Conservation (phyloP, 2,888 invertebrate species). For the Dione vanillae region DNA sequence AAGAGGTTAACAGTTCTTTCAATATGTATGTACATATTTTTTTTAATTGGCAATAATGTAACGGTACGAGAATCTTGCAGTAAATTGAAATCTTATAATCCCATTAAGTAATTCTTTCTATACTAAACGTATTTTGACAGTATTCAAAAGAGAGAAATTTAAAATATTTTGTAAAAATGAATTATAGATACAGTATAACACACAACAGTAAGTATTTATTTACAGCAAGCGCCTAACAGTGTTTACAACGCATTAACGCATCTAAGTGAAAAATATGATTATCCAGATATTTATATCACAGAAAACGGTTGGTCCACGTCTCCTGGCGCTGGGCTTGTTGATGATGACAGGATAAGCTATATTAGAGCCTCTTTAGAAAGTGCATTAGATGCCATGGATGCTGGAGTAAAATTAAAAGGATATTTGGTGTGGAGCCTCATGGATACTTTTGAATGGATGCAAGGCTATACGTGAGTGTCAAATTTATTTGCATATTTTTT, state of each 20-base stretch:
- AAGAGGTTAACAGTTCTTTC: too few relatives aligned
- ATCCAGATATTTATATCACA: slow-evolving; percentile 65
- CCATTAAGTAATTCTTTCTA: too few relatives aligned
- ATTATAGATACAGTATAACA: too few relatives aligned
- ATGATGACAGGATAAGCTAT: slow-evolving; percentile 74
- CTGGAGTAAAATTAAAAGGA: slow-evolving; percentile 74
- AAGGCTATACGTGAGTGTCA: slow-evolving; percentile 80
- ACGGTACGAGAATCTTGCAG: too few relatives aligned
- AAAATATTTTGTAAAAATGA: too few relatives aligned
- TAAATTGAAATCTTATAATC: too few relatives aligned
- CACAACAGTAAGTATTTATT: too few relatives aligned
- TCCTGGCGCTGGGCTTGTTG: slow-evolving; percentile 60
- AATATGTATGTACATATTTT: too few relatives aligned
- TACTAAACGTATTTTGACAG: too few relatives aligned
- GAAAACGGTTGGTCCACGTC: slow-evolving; percentile 85
- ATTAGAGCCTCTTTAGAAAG: slow-evolving; percentile 72
- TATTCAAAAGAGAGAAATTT: too few relatives aligned
- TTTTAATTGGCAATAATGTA: too few relatives aligned
- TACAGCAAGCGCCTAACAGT: slow-evolving; percentile 83
- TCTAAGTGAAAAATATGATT: not conserved
- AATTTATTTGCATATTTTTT: not conserved
- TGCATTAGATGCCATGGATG: slow-evolving; percentile 70
- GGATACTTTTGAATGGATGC: slow-evolving; percentile 87
- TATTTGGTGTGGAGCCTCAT: slow-evolving; percentile 86
- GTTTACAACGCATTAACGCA: slow-evolving; percentile 79